Base-by-base conservation (phyloP, 2,797 vertebrate genomes). In the Pteronotus mesoamericanus region DNA sequence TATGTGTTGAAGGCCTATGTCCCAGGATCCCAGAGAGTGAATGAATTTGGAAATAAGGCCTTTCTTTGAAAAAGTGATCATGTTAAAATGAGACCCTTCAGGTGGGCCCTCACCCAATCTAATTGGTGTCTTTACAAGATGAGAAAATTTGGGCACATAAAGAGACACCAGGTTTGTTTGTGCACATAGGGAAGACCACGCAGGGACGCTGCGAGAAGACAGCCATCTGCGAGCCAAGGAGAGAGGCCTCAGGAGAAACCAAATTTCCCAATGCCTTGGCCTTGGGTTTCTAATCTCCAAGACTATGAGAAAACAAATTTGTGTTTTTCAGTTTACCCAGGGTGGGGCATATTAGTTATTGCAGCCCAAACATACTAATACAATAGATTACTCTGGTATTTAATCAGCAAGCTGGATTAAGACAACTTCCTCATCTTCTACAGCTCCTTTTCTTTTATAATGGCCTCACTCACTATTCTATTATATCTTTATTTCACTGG, bases 121-220 rank as follows among this genome's bases (percentile, higher is more conserved):
- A 34, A 87, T 10, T 14, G 2, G 1, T 75, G 1, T 68, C 29
- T 14, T 69, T 48, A 46, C 19, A 71, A 51, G 57, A 78, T 37
- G 5, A 89, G 3, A 51, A 53, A n/a, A 3, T 87, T 39, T 59
- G 69, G 4, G 42, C 5, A 22, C 26, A 37, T 3, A 15, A 24
- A 48, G 57, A 77, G 3, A 71, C 8, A 7, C 19, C 5, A n/a
- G 53, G 61, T 5, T 32, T 78, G 6, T 7, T 4, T 6, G 15
- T 2, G 9, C 42, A 19, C 16, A 53, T 32, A 84, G 6, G 21
- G 64, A 88, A 91, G 16, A 5, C 9, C 21, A 12, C 2, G 4
- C 34, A 51, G 55, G 26, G 6, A 32, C 4, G 14, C 1, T 4
- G 0, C 1, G 2, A 1, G 3, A 68, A 72, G 12, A 53, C 2